Conservation (phyloP, 2,113 vertebrate genomes). For the Irena cyanogastra region DNA sequence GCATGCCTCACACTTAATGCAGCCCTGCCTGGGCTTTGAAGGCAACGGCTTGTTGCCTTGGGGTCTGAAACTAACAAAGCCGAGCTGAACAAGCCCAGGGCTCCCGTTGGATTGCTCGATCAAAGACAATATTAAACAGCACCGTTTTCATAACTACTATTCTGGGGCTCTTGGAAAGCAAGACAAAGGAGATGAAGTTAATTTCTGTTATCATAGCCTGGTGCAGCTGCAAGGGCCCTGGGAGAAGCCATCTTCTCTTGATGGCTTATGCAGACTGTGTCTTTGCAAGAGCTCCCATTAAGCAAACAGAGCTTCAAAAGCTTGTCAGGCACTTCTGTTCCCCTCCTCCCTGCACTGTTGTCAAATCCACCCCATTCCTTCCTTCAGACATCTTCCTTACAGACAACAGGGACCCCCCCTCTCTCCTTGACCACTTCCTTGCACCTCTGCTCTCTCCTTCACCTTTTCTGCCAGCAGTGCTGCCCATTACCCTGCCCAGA, state of each 20-base stretch:
- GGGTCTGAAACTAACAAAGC: conserved; percentile 72
- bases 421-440: not conserved
- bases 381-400: not conserved
- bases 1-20: not conserved
- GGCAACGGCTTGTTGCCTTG: conserved; percentile 68
- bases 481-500: not conserved
- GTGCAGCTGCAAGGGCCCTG: conserved; percentile 40
- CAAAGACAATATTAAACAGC: conserved; percentile 73
- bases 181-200: conserved; percentile 59
- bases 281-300: conserved; percentile 30
- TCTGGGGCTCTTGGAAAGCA: conserved; percentile 51
- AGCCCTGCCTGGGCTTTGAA: conserved; percentile 64
- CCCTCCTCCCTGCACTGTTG: fast-evolving
- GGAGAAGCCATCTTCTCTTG: conserved; percentile 57
- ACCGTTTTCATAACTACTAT: conserved; percentile 68
- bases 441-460: not conserved
- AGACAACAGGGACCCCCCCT: not conserved
- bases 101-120: conserved; percentile 67
- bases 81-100: conserved; percentile 51
- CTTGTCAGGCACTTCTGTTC: not conserved
- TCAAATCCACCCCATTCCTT: not conserved
- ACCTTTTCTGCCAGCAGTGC: not conserved
- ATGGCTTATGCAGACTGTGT: conserved; percentile 16
- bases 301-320: conserved; percentile 7
- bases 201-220: conserved; percentile 65